Evolutionary conservation across 1,140 invertebrate species (phyloP).

Genomic region (Akabosia matsudoensis): DNA sequence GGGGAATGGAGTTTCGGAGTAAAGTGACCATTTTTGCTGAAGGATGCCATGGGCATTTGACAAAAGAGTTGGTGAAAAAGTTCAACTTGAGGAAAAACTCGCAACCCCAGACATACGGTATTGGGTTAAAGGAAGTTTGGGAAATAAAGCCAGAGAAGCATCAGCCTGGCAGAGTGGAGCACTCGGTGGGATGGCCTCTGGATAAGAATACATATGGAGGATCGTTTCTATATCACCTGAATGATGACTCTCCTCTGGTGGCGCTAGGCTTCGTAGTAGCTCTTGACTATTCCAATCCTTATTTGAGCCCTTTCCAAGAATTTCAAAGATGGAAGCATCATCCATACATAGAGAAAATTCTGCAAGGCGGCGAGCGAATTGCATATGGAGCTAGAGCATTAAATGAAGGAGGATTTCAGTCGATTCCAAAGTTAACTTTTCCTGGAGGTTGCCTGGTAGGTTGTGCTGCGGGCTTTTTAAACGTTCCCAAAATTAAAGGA

Average conservation of each 20-base stretch:
- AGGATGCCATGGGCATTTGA: constrained; percentile 96
- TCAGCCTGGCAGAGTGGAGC: constrained; percentile 87
- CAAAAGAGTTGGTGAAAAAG: constrained; percentile 82
- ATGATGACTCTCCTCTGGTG: constrained; percentile 81
- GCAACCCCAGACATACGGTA: constrained; percentile 92
- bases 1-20: constrained; percentile 97
- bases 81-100: constrained; percentile 79
- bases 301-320: constrained; percentile 91
- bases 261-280: constrained; percentile 93
- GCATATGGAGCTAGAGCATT: constrained; percentile 94
- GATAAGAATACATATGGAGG: constrained; percentile 90
- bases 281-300: constrained; percentile 93
- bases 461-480: constrained; percentile 90
- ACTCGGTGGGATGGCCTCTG: constrained; percentile 96
- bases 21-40: constrained; percentile 98
- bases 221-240: constrained; percentile 94
- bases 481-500: constrained; percentile 96
- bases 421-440: constrained; percentile 86
- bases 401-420: constrained; percentile 93
- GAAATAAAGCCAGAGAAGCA: constrained; percentile 87
- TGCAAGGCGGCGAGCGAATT: constrained; percentile 82
- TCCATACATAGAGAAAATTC: constrained; percentile 72
- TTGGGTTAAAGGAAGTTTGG: constrained; percentile 99
- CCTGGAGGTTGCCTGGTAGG: constrained; percentile 92
- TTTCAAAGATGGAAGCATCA: constrained; percentile 96